phyloP scores from a whole-genome alignment of 2,888 invertebrate species.

The Tenthredo notha region DNA sequence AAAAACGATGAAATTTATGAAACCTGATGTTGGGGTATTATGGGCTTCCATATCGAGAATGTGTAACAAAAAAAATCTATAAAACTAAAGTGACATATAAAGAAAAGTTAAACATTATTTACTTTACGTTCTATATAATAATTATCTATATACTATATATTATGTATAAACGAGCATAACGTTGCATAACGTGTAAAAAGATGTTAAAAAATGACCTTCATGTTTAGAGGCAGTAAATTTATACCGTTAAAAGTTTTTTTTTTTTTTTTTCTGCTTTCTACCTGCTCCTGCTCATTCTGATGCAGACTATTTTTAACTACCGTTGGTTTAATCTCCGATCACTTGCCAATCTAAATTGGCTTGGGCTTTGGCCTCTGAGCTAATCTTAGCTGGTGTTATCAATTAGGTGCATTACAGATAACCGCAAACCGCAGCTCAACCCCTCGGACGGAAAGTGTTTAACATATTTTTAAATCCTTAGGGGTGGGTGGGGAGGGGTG shows the following conservation, averaged over 20 bases:
- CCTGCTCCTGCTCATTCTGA: neutral
- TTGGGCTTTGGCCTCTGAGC: slow-evolving; percentile 64
- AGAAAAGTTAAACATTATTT: neutral
- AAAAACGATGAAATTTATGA: neutral
- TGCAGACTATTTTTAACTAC: neutral
- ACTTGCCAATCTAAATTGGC: slow-evolving; percentile 72
- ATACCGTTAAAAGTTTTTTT: slow-evolving; percentile 60
- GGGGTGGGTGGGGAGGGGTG: no score
- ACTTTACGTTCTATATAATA: neutral
- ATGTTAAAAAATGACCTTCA: slow-evolving; percentile 64
- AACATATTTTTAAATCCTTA: slow-evolving; percentile 61
- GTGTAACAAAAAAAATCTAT: neutral
- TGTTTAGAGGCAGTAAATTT: slow-evolving; percentile 70
- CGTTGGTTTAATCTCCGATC: slow-evolving; percentile 65
- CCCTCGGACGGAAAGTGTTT: slow-evolving; percentile 54
- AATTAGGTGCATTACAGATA: slow-evolving; percentile 69
- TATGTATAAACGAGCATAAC: neutral
- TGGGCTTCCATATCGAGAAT: neutral
- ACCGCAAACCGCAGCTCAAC: slow-evolving; percentile 48
- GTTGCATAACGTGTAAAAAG: neutral
- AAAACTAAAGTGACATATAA: neutral
- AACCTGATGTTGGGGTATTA: neutral
- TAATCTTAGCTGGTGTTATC: slow-evolving; percentile 72
- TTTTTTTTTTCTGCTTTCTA: slow-evolving; percentile 54
- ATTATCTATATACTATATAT: neutral